These are phyloP conservation scores for Lasius fuliginosus DNA, from an alignment of 2,888 invertebrate species.

Conservation along the genomic window DNA sequence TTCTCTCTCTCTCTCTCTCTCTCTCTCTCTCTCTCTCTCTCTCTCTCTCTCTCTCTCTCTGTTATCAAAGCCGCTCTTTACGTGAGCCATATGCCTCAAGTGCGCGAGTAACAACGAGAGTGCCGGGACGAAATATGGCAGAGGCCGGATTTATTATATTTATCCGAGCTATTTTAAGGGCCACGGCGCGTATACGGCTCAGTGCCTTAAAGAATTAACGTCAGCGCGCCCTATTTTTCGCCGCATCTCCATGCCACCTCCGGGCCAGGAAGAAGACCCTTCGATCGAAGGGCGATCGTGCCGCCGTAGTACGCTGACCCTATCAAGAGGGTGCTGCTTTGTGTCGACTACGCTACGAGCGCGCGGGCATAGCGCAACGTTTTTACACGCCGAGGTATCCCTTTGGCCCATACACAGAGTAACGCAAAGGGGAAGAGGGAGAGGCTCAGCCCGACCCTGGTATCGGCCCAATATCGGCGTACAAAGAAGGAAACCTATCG, in stretches of 20 bases:
- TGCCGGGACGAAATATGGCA: constrained; percentile 27
- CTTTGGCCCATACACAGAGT: constrained; percentile 43
- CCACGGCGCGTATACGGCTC: constrained; percentile 36
- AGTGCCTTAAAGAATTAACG: constrained; percentile 52
- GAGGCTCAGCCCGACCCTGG: constrained; percentile 34
- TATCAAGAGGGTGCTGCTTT: constrained; percentile 41
- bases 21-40: constrained; percentile 5
- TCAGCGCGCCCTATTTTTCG: constrained; percentile 44
- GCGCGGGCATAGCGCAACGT: constrained; percentile 37
- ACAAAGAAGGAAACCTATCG: constrained; percentile 68
- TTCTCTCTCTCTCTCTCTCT: neutral
- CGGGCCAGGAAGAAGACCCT: constrained; percentile 37
- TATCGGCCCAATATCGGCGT: constrained; percentile 54
- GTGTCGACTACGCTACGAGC: constrained; percentile 7
- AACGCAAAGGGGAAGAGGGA: constrained; percentile 42
- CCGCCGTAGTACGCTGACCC: constrained; percentile 35
- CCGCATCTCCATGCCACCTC: constrained; percentile 11
- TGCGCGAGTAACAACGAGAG: constrained; percentile 39
- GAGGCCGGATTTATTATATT: constrained; percentile 46
- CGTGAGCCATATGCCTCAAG: constrained; percentile 30
- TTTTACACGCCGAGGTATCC: constrained; percentile 46
- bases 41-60: constrained; percentile 3
- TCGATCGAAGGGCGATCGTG: constrained; percentile 40
- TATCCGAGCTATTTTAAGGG: constrained; percentile 45
- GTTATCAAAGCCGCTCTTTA: constrained; percentile 46